Evolutionary conservation across 64 coral and sea anemone genomes (phyloP).

Genomic region (Platygyra sinensis): DNA sequence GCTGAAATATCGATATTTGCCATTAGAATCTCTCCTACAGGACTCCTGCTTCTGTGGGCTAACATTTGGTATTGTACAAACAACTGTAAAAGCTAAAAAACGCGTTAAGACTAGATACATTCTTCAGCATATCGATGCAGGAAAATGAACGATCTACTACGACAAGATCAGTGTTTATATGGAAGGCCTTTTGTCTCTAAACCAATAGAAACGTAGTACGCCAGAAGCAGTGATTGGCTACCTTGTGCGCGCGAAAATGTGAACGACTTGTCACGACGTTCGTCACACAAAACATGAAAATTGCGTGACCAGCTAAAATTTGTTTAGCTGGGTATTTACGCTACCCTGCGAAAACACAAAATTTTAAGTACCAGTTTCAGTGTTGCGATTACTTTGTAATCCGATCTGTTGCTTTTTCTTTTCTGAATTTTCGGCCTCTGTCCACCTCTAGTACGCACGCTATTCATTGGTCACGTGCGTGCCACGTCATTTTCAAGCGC

Average conservation of each 20-base stretch:
- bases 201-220: conserved; percentile 30
- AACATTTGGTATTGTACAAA: background rate
- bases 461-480: too few relatives aligned
- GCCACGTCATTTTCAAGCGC: too few relatives aligned
- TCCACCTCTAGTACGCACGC: too few relatives aligned
- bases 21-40: conserved; percentile 1
- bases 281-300: too few relatives aligned
- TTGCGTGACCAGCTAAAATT: too few relatives aligned
- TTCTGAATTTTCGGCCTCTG: too few relatives aligned
- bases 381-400: too few relatives aligned
- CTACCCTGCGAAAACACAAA: too few relatives aligned
- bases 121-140: background rate
- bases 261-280: background rate
- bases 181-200: background rate
- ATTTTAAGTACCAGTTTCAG: too few relatives aligned
- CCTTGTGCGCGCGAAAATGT: conserved; percentile 13
- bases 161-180: background rate
- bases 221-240: conserved; percentile 7
- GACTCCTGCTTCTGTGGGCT: background rate
- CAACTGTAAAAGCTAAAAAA: conserved; percentile 16
- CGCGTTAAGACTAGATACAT: background rate
- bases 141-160: background rate
- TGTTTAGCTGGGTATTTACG: too few relatives aligned
- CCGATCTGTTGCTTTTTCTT: too few relatives aligned
- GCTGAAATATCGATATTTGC: conserved; percentile 82